phyloP scores from a whole-genome alignment of 1,140 invertebrate genomes.

The Nixonia krombeini region DNA sequence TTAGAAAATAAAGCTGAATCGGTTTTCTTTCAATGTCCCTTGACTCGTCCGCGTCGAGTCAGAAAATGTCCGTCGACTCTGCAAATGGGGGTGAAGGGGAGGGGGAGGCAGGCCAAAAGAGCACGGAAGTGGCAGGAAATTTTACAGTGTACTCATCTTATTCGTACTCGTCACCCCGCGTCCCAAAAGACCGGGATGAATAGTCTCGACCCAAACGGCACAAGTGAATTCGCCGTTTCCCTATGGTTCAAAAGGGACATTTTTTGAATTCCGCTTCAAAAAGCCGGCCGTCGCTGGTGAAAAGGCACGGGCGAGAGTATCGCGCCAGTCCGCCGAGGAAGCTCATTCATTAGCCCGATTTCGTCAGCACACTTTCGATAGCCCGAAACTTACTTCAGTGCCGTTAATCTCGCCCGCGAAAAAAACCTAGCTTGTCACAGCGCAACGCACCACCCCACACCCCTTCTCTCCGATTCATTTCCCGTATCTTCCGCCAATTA shows the following conservation, averaged over 20 bases:
- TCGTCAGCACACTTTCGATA: conserved; percentile 29
- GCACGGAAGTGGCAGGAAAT: conserved; percentile 11
- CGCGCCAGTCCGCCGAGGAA: conserved; percentile 3
- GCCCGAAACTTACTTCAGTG: too few species aligned
- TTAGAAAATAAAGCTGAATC: too few species aligned
- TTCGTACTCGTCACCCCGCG: conserved; percentile 25
- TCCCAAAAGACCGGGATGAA: conserved; percentile 28
- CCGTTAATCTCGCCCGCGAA: too few species aligned
- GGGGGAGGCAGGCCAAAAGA: neutral
- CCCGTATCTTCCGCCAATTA: too few species aligned
- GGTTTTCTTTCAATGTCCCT: too few species aligned
- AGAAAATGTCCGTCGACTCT: conserved; percentile 12
- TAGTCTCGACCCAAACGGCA: conserved; percentile 19
- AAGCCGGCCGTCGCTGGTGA: conserved; percentile 20
- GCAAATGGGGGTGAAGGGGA: conserved; percentile 17
- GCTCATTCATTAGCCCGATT: conserved; percentile 55
- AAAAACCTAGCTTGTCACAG: too few species aligned
- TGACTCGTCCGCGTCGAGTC: too few species aligned
- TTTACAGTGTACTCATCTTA: conserved; percentile 37
- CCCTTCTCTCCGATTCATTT: too few species aligned
- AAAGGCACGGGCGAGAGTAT: conserved; percentile 27
- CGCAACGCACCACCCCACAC: too few species aligned
- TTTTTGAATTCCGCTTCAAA: conserved; percentile 32
- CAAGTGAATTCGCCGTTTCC: conserved; percentile 30
- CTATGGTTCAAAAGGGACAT: conserved; percentile 34